Base-by-base conservation (phyloP, 2,113 vertebrate species). In the Pluvialis apricaria region DNA sequence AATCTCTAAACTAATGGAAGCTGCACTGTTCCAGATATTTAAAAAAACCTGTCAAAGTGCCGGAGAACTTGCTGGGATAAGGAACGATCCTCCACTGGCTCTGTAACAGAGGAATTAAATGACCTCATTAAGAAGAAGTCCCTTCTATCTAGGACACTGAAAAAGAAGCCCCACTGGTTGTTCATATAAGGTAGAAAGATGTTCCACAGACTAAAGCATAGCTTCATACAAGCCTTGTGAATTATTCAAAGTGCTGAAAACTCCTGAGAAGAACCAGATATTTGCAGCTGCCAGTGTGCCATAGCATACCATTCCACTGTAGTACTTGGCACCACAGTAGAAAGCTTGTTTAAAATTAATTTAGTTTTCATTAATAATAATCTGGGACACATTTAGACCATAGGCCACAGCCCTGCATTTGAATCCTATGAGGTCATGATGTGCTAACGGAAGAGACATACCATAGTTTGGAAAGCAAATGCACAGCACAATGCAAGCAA, bases 201-300 rank as follows among this genome's bases (percentile, higher is more conserved):
- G 1, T 82, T 94, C 73, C 78, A 87, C 21, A 73, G 66, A 45
- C 52, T 68, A 84, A 83, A 38, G 69, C 80, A 65, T 91, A 95
- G 87, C 88, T 94, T 94, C 52, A 76, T 51, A 80, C 77, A 92
- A 91, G 78, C 81, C 86, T 87, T 51, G 62, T 87, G 86, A 95
- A 94, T 87, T 96, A 96, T 78, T 95, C 79, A 18, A 88, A 97
- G 87, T 62, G 71, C 68, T 96, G 96, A 95, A 96, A 96, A 94
- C 87, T 88, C 71, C 88, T 96, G 96, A 97, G 92, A 96, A 96
- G 84, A 96, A 95, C 36, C 95, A 97, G 97, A 88, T 90, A 94
- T 68, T 93, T 79, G 61, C 64, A 94, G 82, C 76, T 84, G 90
- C 75, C 89, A 96, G 91, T 20, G 55, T 95, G 87, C 90, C 90